Percentiles rank a stretch among this genome's conserved stretches.
These are phyloP conservation scores for Mylabris sibirica DNA, from an alignment of 2,888 invertebrate genomes.

Conservation along the genomic window DNA sequence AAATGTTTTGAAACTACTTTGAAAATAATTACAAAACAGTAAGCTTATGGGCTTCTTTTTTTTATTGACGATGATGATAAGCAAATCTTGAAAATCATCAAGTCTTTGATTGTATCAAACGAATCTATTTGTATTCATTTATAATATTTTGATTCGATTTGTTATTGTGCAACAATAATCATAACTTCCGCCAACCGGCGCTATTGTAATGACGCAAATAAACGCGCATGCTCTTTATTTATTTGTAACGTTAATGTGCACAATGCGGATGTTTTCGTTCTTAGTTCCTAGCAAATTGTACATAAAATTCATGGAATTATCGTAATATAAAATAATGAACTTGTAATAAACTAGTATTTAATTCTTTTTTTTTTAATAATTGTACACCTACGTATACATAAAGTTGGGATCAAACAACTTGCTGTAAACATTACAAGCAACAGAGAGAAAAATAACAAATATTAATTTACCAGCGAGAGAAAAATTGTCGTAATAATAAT, in stretches of 20 bases:
- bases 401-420: not conserved
- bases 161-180: not conserved
- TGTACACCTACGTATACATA: not conserved
- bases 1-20: slow-evolving; percentile 33
- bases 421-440: not conserved
- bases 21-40: slow-evolving; percentile 9
- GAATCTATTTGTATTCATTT: not conserved
- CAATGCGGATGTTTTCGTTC: not conserved
- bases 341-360: not conserved
- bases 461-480: not conserved
- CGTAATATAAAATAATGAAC: not conserved
- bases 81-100: slow-evolving; percentile 1
- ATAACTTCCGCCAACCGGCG: not conserved
- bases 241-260: not conserved
- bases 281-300: not conserved
- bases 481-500: not conserved
- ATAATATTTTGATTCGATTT: not conserved
- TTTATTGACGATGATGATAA: slow-evolving; percentile 16
- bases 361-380: not conserved
- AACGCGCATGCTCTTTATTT: no score
- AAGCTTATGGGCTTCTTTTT: not conserved
- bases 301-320: not conserved
- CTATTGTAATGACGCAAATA: no score
- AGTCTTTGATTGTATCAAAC: not conserved
- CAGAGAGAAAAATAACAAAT: not conserved